phyloP scores from a whole-genome alignment of 2,113 vertebrate species.

The Pteropus alecto region DNA sequence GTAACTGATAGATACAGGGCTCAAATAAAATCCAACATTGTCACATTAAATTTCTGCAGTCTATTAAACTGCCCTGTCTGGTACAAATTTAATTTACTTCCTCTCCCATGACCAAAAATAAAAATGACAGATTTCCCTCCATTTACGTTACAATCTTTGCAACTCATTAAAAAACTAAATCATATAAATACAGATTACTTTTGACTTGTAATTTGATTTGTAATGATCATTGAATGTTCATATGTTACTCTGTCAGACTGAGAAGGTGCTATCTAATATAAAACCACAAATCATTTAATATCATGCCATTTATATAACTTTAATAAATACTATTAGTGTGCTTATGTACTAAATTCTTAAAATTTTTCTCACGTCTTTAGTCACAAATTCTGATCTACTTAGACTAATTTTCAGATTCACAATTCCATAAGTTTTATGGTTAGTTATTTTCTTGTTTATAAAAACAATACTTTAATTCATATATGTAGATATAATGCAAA shows the following conservation, averaged over 20 bases:
- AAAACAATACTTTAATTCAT: not conserved
- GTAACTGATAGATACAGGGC: not conserved
- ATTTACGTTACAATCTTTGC: constrained; percentile 20
- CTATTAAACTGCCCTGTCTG: not conserved
- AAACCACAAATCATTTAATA: constrained; percentile 1
- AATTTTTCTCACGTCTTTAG: constrained; percentile 3
- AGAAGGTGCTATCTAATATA: not conserved
- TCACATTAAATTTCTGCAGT: not conserved
- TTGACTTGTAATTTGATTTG: not conserved
- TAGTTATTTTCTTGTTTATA: not conserved
- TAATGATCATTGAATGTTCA: not conserved
- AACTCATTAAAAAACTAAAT: constrained; percentile 1
- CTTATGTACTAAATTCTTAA: not conserved
- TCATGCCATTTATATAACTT: not conserved
- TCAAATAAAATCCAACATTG: constrained; percentile 20
- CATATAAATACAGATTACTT: not conserved
- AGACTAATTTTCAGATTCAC: not conserved
- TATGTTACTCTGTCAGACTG: not conserved
- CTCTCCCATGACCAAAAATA: not conserved
- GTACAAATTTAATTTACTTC: constrained; percentile 4
- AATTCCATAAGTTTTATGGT: not conserved
- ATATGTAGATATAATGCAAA: not conserved
- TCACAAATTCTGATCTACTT: not conserved
- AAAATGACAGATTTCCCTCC: not conserved
- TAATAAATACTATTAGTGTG: not conserved